phyloP scores from a whole-genome alignment of 1,140 invertebrate genomes.

The Drosophila serrata region DNA sequence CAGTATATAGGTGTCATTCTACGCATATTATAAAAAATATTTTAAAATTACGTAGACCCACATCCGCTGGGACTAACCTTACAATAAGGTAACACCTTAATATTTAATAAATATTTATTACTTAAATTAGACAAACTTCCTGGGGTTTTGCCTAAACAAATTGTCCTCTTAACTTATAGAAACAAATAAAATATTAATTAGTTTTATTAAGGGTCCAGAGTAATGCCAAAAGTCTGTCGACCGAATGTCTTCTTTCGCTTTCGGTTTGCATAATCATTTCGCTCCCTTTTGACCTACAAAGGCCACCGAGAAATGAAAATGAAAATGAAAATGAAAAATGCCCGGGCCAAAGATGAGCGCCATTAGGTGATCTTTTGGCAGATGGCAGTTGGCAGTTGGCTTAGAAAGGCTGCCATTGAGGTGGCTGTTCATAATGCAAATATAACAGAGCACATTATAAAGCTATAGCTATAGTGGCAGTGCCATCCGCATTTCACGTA shows the following conservation, averaged over 20 bases:
- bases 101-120: not conserved
- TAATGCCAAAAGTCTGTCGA: not conserved
- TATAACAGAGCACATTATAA: conserved; percentile 58
- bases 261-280: conserved; percentile 14
- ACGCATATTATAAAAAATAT: conserved; percentile 9
- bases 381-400: conserved; percentile 4
- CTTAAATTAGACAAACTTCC: not conserved
- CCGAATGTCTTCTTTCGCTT: conserved; percentile 8
- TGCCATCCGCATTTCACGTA: conserved; percentile 65
- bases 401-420: conserved; percentile 58
- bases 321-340: conserved; percentile 61
- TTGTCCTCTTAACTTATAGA: not conserved
- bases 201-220: not conserved
- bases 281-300: conserved; percentile 30
- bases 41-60: conserved; percentile 14
- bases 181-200: not conserved
- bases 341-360: conserved; percentile 51
- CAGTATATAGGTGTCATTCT: conserved; percentile 16
- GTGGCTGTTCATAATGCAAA: conserved; percentile 58
- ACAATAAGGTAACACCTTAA: not conserved
- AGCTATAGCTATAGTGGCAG: conserved; percentile 6
- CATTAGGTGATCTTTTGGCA: conserved; percentile 47
- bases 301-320: conserved; percentile 46
- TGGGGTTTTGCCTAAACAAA: not conserved
- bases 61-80: not conserved